These are phyloP conservation scores for Drosophila hawaiiensis DNA, from an alignment of 2,888 invertebrate genomes.

Conservation along the genomic window DNA sequence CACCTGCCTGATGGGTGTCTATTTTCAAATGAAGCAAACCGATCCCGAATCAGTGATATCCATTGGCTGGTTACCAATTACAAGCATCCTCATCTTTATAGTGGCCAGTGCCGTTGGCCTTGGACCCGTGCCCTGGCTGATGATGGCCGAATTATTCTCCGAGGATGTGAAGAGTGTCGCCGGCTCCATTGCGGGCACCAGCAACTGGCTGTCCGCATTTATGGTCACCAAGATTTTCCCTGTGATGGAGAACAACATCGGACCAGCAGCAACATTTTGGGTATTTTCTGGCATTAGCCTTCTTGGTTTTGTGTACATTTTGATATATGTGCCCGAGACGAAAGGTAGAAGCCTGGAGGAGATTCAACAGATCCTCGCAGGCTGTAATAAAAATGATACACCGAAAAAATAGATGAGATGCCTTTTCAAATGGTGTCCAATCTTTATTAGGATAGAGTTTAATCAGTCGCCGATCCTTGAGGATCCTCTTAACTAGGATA, in stretches of 20 bases:
- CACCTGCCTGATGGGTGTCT: constrained; percentile 89
- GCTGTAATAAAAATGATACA: constrained; percentile 32
- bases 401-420: not conserved
- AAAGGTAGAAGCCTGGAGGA: constrained; percentile 80
- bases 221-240: constrained; percentile 90
- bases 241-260: constrained; percentile 87
- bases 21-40: constrained; percentile 86
- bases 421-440: not conserved
- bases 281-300: constrained; percentile 89
- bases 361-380: constrained; percentile 69
- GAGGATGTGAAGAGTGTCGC: constrained; percentile 91
- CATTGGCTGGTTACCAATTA: constrained; percentile 90
- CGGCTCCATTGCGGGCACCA: constrained; percentile 90
- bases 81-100: constrained; percentile 90
- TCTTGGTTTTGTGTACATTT: constrained; percentile 88
- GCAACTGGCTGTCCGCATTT: constrained; percentile 93
- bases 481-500: not conserved
- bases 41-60: constrained; percentile 83
- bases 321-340: constrained; percentile 87
- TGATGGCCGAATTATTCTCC: constrained; percentile 91
- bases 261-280: constrained; percentile 90
- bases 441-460: not conserved
- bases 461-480: not conserved
- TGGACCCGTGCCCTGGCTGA: constrained; percentile 92
- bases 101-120: constrained; percentile 88